phyloP scores from a whole-genome alignment of 2,113 vertebrate genomes.

The Psophia crepitans region DNA sequence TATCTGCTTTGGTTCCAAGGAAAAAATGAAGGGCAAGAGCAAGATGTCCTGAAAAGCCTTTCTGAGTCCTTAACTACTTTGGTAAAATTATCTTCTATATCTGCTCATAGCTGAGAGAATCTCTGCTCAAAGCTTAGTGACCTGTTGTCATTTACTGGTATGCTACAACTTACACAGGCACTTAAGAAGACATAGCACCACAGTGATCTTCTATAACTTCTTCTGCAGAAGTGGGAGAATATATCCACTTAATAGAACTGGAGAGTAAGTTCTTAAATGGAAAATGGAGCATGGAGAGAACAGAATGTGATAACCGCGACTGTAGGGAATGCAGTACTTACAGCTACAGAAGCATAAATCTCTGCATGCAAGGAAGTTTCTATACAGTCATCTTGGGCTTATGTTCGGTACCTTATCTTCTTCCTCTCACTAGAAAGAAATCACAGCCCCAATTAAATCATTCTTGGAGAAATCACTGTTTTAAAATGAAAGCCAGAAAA shows the following conservation, averaged over 20 bases:
- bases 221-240: neutral
- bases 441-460: neutral
- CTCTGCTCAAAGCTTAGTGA: neutral
- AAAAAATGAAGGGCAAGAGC: neutral
- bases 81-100: neutral
- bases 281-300: neutral
- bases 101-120: neutral
- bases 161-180: neutral
- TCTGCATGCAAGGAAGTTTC: neutral
- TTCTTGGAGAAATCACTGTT: neutral
- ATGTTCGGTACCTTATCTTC: neutral
- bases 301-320: neutral
- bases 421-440: neutral
- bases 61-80: neutral
- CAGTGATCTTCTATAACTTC: neutral
- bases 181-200: neutral
- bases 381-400: neutral
- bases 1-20: neutral
- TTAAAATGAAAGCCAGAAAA: neutral
- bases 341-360: neutral
- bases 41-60: neutral
- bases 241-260: neutral
- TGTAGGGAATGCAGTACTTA: neutral
- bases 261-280: neutral
- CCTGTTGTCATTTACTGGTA: neutral